Evolutionary conservation across 2,113 vertebrate genomes (phyloP).

Genomic region (Phyllostomus discolor): DNA sequence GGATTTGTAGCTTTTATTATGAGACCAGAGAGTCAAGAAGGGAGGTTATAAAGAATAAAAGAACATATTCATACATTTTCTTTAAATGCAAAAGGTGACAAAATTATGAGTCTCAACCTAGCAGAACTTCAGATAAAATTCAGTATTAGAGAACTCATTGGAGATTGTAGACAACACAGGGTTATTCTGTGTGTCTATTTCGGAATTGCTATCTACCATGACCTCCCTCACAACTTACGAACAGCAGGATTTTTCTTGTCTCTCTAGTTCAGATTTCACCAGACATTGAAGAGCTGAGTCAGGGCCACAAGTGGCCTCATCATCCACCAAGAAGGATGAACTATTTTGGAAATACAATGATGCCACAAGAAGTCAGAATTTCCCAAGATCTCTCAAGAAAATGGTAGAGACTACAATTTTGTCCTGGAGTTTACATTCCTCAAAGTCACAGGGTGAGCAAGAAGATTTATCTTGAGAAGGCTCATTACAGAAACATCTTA

Average conservation of each 20-base stretch:
- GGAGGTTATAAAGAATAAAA: neutral
- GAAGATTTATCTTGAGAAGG: constrained; percentile 34
- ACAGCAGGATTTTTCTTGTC: neutral
- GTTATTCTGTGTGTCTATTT: neutral
- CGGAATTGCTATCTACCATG: neutral
- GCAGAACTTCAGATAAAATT: neutral
- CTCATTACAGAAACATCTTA: constrained; percentile 38
- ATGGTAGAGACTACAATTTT: neutral
- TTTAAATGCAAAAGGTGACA: neutral
- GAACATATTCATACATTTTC: neutral
- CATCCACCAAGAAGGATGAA: neutral
- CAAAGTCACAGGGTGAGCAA: neutral
- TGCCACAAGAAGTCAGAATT: neutral
- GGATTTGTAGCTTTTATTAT: constrained; percentile 1
- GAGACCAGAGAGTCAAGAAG: neutral
- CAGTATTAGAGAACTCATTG: neutral
- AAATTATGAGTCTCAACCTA: neutral
- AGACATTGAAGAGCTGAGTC: constrained; percentile 26
- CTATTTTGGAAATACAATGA: constrained; percentile 31
- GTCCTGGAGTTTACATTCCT: constrained; percentile 7
- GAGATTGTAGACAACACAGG: neutral
- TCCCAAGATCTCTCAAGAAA: neutral
- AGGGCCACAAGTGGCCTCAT: neutral
- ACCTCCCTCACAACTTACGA: neutral
- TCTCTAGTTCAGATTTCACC: constrained; percentile 32